Evolutionary conservation across 1,140 invertebrate genomes (phyloP).

Genomic region (Lithobius niger): DNA sequence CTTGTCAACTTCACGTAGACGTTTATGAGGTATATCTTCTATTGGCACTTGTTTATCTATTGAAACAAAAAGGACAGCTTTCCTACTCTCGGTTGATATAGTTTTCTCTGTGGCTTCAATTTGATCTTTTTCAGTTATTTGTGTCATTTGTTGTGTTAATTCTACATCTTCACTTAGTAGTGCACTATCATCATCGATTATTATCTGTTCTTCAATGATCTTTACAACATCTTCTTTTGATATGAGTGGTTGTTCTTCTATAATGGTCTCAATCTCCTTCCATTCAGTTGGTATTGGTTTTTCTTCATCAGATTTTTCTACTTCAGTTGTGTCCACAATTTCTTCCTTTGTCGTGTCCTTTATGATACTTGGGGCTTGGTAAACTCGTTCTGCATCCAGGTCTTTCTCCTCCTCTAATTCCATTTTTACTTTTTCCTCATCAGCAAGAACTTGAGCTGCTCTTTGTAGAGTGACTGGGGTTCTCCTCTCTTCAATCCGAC

Average conservation of each 20-base stretch:
- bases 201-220: not conserved
- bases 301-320: not conserved
- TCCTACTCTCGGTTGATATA: too few relatives aligned
- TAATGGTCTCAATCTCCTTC: not conserved
- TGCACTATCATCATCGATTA: not conserved
- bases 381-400: not conserved
- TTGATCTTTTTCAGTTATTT: constrained; percentile 10
- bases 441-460: constrained; percentile 12
- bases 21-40: too few relatives aligned
- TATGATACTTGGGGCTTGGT: not conserved
- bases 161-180: not conserved
- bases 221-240: not conserved
- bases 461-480: constrained; percentile 4
- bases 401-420: not conserved
- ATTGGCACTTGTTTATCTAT: too few relatives aligned
- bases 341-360: not conserved
- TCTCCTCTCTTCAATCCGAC: not conserved
- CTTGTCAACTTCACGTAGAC: too few relatives aligned
- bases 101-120: too few relatives aligned
- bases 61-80: too few relatives aligned
- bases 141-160: not conserved
- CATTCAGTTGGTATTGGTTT: not conserved
- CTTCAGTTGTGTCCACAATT: not conserved
- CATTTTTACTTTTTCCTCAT: constrained; percentile 12
- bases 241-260: not conserved